Evolutionary conservation across 1,140 invertebrate genomes (phyloP), one percentile per base, ranked within the genome.

Genomic region (Formica exsecta): DNA sequence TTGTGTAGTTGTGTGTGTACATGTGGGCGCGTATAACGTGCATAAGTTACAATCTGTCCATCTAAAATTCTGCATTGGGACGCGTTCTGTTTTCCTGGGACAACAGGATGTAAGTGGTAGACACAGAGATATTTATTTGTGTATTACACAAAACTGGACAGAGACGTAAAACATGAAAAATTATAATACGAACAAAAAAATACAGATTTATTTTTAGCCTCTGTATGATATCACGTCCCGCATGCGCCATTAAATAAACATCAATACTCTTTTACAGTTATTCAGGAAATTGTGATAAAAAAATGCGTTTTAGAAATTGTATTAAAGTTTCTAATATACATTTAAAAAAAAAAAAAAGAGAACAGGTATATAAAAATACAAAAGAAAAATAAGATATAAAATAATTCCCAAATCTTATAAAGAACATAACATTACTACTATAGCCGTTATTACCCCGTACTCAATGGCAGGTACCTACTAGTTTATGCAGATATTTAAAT

Each of bases 1-100:
- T 62, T 76, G 54, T 90, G 89, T 89, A 51, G 44, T 84, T 87
- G 89, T 85, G 88, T 90, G 89, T 90, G 86, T 90, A 89, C 86
- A 86, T 84, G 86, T 90, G 64, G 61, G 76, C 89, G 89, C 74
- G 16, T 51, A 19, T 19, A 19, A 84, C 87, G 89, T 90, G 89
- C 89, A 89, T 80, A 86, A 87, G 16, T 79, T 76, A 59, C 70
- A 61, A 22, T 54, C 6, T 86, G 29, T 57, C 85, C 61, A 36
- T 62, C 70, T 71, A 44, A 70, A 75, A n/a, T 44, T 86, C 62
- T 51, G 77, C 65, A 16, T 64, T 36, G 29, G 51, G 3, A 54
- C 54, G 22, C 32, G 51, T 57, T 61, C n/a, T 29, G n/a, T 54
- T 41, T 66, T 36, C 54, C 11, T 38, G 44, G 44, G 32, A 73